Evolutionary conservation across 2,797 vertebrate genomes (phyloP).

Genomic region (Gastrophryne carolinensis): DNA sequence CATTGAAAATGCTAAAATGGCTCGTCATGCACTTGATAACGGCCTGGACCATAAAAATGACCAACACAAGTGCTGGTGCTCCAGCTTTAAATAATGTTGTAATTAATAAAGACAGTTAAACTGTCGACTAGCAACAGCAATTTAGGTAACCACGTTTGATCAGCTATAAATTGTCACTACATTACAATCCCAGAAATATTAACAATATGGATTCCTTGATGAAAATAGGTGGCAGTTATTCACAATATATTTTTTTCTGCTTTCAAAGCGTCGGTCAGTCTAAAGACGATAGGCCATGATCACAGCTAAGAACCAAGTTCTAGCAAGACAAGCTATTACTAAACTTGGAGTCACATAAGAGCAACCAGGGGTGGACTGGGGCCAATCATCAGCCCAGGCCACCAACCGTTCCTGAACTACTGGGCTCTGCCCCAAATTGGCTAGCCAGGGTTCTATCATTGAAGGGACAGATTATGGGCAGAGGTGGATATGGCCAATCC

Average conservation of each 20-base stretch:
- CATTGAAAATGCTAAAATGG: constrained; percentile 77
- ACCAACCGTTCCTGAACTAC: too few species aligned
- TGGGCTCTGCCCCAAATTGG: too few species aligned
- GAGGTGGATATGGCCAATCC: too few species aligned
- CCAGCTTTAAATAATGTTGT: constrained; percentile 91
- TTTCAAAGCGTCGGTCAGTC: constrained; percentile 81
- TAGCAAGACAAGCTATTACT: constrained; percentile 99
- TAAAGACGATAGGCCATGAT: constrained; percentile 90
- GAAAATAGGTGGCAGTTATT: constrained; percentile 86
- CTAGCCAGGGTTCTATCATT: too few species aligned
- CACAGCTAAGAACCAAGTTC: constrained; percentile 96
- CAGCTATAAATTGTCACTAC: constrained; percentile 93
- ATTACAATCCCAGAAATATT: constrained; percentile 98
- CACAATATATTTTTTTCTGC: constrained; percentile 59
- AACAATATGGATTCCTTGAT: constrained; percentile 92
- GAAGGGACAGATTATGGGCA: too few species aligned
- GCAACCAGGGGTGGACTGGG: too few species aligned
- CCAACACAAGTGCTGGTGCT: constrained; percentile 77
- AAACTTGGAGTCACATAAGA: constrained; percentile 99
- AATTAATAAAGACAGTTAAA: constrained; percentile 99
- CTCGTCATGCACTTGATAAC: constrained; percentile 83
- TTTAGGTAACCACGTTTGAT: constrained; percentile 98
- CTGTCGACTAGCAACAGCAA: constrained; percentile 96
- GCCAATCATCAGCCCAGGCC: too few species aligned
- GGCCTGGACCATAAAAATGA: constrained; percentile 76